Conservation (phyloP, 2,888 invertebrate species). For the Drosophila leonis region DNA sequence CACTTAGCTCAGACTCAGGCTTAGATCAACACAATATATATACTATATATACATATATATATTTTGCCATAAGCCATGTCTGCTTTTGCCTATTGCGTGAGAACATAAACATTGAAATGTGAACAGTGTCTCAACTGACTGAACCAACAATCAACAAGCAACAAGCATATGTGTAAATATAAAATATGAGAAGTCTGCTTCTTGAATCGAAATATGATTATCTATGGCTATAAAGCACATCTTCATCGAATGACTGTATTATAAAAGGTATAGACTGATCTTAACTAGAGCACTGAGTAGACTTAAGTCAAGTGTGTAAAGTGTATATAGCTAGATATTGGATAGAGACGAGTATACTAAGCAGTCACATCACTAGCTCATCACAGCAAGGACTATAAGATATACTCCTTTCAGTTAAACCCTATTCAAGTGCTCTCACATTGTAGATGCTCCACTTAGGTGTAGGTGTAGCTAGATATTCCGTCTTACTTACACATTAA, state of each 20-base stretch:
- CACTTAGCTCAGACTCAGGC: not conserved
- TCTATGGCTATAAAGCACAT: not conserved
- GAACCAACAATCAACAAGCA: not conserved
- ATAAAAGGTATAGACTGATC: not conserved
- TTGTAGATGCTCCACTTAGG: too few species aligned
- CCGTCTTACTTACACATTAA: constrained; percentile 82
- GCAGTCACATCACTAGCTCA: not conserved
- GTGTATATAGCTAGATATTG: not conserved
- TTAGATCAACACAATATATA: not conserved
- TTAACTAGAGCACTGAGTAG: not conserved
- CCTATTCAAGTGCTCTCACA: too few species aligned
- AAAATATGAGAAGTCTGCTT: not conserved
- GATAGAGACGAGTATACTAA: not conserved
- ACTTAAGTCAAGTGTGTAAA: not conserved
- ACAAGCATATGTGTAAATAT: not conserved
- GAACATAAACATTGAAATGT: not conserved
- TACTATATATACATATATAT: not conserved
- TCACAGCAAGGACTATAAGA: not conserved
- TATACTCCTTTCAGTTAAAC: not conserved
- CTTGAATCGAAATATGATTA: not conserved
- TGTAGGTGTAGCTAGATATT: too few species aligned
- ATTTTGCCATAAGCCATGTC: not conserved
- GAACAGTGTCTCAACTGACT: not conserved
- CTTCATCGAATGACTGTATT: not conserved
- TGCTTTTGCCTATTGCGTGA: not conserved